Evolutionary conservation across 2,113 vertebrate genomes (phyloP).

Genomic region (Apodemus sylvaticus): DNA sequence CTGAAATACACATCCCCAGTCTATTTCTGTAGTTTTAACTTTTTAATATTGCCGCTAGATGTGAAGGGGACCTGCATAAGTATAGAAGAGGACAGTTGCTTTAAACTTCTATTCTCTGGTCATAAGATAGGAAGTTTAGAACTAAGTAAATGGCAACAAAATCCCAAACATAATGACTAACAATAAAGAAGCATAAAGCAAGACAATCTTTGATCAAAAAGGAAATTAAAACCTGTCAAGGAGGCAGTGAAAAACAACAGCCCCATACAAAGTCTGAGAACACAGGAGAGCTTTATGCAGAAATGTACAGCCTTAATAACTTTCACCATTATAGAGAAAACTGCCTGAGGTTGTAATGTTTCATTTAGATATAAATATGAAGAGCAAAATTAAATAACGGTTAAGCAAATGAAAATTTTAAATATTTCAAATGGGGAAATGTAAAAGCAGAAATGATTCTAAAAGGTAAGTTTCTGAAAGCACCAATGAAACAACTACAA

Average conservation of each 20-base stretch:
- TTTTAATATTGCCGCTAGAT: background rate
- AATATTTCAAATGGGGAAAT: background rate
- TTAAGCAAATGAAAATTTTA: conserved; percentile 23
- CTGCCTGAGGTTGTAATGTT: conserved; percentile 27
- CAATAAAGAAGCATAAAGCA: background rate
- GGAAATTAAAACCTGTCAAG: conserved; percentile 59
- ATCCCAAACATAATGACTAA: conserved; percentile 20
- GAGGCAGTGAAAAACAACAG: background rate
- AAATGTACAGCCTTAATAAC: conserved; percentile 60
- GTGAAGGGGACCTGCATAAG: background rate
- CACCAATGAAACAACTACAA: background rate
- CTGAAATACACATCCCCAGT: background rate
- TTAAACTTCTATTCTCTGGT: background rate
- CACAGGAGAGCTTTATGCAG: conserved; percentile 50
- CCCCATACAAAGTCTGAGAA: background rate
- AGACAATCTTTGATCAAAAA: conserved; percentile 54
- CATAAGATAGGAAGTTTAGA: conserved; percentile 35
- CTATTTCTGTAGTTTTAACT: background rate
- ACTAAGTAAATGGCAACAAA: background rate
- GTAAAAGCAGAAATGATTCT: background rate
- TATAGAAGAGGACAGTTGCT: background rate
- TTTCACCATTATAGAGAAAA: conserved; percentile 36
- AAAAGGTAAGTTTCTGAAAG: conserved; percentile 20
- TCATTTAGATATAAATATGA: conserved; percentile 35
- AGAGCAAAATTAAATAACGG: conserved; percentile 37